Percentiles rank a stretch among this genome's conserved stretches.
These are phyloP conservation scores for Noctuana brunneofusca DNA, from an alignment of 2,888 invertebrate species.

Conservation along the genomic window DNA sequence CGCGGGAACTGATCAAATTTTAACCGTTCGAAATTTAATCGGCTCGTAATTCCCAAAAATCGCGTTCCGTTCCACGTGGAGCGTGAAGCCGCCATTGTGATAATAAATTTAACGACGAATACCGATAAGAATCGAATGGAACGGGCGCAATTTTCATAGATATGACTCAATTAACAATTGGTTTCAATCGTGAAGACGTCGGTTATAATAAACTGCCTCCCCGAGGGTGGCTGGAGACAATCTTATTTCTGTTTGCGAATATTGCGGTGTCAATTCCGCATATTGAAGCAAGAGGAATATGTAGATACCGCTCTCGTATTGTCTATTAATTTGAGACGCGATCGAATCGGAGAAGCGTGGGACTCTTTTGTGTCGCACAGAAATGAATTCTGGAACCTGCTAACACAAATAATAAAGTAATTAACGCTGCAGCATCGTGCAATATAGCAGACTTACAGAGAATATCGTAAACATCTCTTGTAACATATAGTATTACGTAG, in stretches of 20 bases:
- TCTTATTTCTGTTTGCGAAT: constrained; percentile 82
- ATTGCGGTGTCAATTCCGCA: constrained; percentile 82
- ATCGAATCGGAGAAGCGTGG: constrained; percentile 48
- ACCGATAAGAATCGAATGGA: constrained; percentile 78
- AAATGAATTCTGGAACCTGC: constrained; percentile 11
- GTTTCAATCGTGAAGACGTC: constrained; percentile 82
- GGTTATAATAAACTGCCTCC: constrained; percentile 78
- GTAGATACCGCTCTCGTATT: constrained; percentile 66
- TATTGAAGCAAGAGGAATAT: constrained; percentile 78
- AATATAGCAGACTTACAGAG: constrained; percentile 4
- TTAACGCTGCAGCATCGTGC: neutral
- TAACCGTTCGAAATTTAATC: constrained; percentile 45
- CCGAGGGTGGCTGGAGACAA: constrained; percentile 68
- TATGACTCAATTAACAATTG: constrained; percentile 83
- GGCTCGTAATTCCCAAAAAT: constrained; percentile 55
- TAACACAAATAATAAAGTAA: constrained; percentile 12
- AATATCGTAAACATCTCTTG: constrained; percentile 19
- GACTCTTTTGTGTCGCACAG: constrained; percentile 22
- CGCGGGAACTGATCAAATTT: constrained; percentile 40
- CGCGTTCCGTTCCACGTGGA: constrained; percentile 61
- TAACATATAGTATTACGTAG: constrained; percentile 14
- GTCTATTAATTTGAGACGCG: constrained; percentile 66
- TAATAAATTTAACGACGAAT: constrained; percentile 78
- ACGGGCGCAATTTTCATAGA: constrained; percentile 81
- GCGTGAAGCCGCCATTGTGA: constrained; percentile 62